Conservation (phyloP, 1,140 invertebrate species). For the Anoplophora glabripennis region DNA sequence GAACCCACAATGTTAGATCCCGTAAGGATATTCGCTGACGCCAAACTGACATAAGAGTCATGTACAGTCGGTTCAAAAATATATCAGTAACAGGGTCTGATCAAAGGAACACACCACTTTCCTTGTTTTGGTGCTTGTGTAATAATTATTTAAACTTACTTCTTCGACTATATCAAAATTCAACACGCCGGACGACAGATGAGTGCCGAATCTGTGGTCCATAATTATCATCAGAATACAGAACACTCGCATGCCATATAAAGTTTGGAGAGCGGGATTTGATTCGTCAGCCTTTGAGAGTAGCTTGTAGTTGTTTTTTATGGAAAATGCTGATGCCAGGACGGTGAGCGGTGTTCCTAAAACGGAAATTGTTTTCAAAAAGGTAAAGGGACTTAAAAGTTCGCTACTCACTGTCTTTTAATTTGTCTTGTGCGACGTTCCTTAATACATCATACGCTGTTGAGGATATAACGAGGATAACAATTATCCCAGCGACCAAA, state of each 20-base stretch:
- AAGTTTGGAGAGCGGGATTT: constrained; percentile 48
- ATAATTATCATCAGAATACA: constrained; percentile 54
- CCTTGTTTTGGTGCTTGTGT: too few relatives aligned
- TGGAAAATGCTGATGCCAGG: constrained; percentile 50
- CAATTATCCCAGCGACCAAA: too few relatives aligned
- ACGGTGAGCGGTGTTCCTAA: constrained; percentile 44
- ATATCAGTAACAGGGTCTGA: too few relatives aligned
- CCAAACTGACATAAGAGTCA: too few relatives aligned
- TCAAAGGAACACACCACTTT: too few relatives aligned
- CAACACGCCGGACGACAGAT: constrained; percentile 51
- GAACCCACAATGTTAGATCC: too few relatives aligned
- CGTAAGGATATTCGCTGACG: too few relatives aligned
- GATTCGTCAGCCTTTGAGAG: constrained; percentile 47
- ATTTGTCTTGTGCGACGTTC: not conserved
- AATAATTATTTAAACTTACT: constrained; percentile 37
- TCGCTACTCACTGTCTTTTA: not conserved
- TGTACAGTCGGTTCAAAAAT: too few relatives aligned
- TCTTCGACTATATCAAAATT: constrained; percentile 54
- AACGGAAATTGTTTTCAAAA: constrained; percentile 3
- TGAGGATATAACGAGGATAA: not conserved
- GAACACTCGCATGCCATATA: constrained; percentile 55
- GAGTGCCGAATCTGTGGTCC: constrained; percentile 53
- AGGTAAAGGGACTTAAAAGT: not conserved
- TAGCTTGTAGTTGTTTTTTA: constrained; percentile 49
- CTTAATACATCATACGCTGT: not conserved